phyloP scores from a whole-genome alignment of 2,797 vertebrate genomes.

The Parotocinclus haroldoi region DNA sequence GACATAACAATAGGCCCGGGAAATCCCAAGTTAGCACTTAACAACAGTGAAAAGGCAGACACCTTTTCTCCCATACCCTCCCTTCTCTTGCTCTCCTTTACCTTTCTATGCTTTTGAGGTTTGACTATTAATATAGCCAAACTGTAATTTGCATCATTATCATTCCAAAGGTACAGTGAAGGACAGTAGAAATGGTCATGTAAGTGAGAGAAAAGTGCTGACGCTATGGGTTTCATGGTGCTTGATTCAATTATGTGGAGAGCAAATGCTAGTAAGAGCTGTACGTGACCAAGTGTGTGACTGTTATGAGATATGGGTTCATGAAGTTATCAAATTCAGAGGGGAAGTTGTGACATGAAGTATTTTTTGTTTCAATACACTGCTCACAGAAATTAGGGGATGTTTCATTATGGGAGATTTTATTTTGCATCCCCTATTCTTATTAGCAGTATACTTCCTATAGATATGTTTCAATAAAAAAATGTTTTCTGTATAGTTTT shows the following conservation, averaged over 20 bases:
- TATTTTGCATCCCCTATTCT: too few relatives aligned
- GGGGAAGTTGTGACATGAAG: too few relatives aligned
- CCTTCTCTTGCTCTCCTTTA: constrained; percentile 64
- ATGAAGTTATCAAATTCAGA: constrained; percentile 47
- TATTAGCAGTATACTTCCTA: too few relatives aligned
- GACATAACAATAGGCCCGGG: constrained; percentile 79
- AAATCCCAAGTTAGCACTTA: constrained; percentile 89
- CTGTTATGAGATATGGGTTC: constrained; percentile 29
- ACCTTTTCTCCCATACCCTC: constrained; percentile 14
- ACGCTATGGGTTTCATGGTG: constrained; percentile 44
- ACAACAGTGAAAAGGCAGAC: constrained; percentile 56
- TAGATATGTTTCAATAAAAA: too few relatives aligned
- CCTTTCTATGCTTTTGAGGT: constrained; percentile 77
- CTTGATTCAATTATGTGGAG: constrained; percentile 63
- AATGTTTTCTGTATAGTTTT: too few relatives aligned
- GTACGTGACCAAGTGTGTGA: constrained; percentile 43
- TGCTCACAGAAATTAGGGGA: too few relatives aligned
- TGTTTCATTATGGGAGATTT: too few relatives aligned
- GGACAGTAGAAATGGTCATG: too few relatives aligned
- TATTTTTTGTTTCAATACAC: too few relatives aligned
- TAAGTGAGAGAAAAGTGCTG: constrained; percentile 60
- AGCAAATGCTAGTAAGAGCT: constrained; percentile 52
- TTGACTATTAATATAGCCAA: constrained; percentile 77
- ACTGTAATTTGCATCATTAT: constrained; percentile 85
- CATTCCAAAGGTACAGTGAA: constrained; percentile 84